Evolutionary conservation across 2,888 invertebrate genomes (phyloP).

Genomic region (Caradrina kadenii): DNA sequence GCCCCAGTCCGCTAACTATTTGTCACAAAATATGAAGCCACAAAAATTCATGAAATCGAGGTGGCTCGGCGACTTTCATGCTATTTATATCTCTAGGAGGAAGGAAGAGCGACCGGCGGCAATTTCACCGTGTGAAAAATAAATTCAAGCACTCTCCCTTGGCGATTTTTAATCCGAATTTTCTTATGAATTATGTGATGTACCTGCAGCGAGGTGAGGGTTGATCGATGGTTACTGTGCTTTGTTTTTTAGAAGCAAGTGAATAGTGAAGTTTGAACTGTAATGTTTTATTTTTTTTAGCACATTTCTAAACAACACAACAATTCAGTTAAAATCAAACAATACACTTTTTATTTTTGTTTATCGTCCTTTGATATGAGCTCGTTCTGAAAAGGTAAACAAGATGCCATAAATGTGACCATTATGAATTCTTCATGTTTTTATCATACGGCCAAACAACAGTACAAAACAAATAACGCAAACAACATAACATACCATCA

Average conservation of each 20-base stretch:
- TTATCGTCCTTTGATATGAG: no score
- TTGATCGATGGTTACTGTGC: constrained; percentile 46
- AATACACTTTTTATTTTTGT: no score
- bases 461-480: no score
- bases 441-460: neutral
- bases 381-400: neutral
- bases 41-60: constrained; percentile 82
- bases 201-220: constrained; percentile 61
- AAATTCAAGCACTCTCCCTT: constrained; percentile 74
- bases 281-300: no score
- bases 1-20: constrained; percentile 74
- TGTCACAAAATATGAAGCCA: constrained; percentile 80
- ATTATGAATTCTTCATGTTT: neutral
- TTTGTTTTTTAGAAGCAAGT: constrained; percentile 13
- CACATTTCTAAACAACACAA: no score
- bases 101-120: constrained; percentile 77
- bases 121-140: constrained; percentile 77
- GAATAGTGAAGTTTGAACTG: neutral
- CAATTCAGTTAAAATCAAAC: no score
- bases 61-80: constrained; percentile 71
- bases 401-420: neutral
- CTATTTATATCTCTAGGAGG: constrained; percentile 74
- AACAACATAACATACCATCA: no score
- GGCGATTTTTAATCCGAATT: constrained; percentile 79
- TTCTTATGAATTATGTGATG: constrained; percentile 79